Evolutionary conservation across 92 coral and sea anemone species (phyloP), one percentile per base, ranked within the genome.

Genomic region (Umimayanthus kanabou): DNA sequence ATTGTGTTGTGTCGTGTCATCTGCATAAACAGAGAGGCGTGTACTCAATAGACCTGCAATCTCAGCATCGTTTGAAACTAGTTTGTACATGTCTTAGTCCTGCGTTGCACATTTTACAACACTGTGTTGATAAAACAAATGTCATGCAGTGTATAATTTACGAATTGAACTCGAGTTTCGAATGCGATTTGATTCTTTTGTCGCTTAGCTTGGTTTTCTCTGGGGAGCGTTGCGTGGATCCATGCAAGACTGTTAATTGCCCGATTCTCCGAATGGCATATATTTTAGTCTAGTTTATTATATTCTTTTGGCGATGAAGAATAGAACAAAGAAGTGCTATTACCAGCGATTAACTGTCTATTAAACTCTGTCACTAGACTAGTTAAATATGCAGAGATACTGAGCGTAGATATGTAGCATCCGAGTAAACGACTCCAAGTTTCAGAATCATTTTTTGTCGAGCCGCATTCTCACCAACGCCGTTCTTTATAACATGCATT

Each of bases 301-400:
- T 50, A 18, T 13, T 7, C 49, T 30, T 53, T 15, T 55, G 26
- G 67, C 71, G 25, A 47, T 40, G 25, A 23, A 26, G 23, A 80
- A 30, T 39, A 13, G 71, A 55, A 33, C 71, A 53, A 80, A 80
- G 45, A 80, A 57, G n/a, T 22, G 69, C 66, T 55, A 80, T 80
- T 80, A 80, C 30, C 71, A 15, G 28, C 37, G 47, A 57, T 80
- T 80, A 80, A 55, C 84, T 53, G 69, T 49, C 71, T 80, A 29
- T 80, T 79, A 42, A 78, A 43, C 13, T 50, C 64, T 7, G 0
- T 77, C 29, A 76, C 80, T 50, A 28, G 14, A 39, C 37, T 33
- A 0, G 28, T 76, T 20, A 40, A 76, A 76, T 76, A 28, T 75
- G 79, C 58, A 2, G 14, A 76, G 80, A 42, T 26, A 7, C 18